These are phyloP conservation scores for Lumbricus terrestris DNA, from an alignment of 2,888 invertebrate genomes.

Conservation along the genomic window DNA sequence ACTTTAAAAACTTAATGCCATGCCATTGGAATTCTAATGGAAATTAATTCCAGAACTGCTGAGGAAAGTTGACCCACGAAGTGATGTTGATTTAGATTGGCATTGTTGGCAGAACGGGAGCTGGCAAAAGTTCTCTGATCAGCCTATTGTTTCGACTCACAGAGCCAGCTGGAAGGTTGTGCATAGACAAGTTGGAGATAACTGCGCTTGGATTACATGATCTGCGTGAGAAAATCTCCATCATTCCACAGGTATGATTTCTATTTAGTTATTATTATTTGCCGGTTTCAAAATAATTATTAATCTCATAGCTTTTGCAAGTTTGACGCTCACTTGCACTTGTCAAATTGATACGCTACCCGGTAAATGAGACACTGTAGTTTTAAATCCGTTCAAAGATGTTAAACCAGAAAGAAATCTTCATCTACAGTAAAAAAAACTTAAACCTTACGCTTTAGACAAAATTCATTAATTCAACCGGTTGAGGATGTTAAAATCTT, in stretches of 20 bases:
- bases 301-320: too few relatives aligned
- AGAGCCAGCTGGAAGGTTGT: conserved; percentile 74
- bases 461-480: too few relatives aligned
- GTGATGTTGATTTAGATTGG: conserved; percentile 65
- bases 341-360: too few relatives aligned
- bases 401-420: too few relatives aligned
- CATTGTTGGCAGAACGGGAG: conserved; percentile 64
- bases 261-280: neutral
- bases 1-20: too few relatives aligned
- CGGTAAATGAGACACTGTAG: too few relatives aligned
- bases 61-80: neutral
- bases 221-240: conserved; percentile 77
- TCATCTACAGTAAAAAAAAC: too few relatives aligned
- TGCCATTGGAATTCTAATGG: neutral
- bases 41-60: neutral
- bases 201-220: conserved; percentile 71
- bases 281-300: too few relatives aligned
- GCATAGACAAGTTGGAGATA: conserved; percentile 72
- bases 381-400: too few relatives aligned
- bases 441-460: too few relatives aligned
- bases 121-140: conserved; percentile 67
- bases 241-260: conserved; percentile 74
- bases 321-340: too few relatives aligned
- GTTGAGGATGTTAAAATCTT: too few relatives aligned
- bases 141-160: conserved; percentile 74